Evolutionary conservation across 2,113 vertebrate species (phyloP), one percentile per base, ranked within the genome.

Genomic region (Phrynosoma platyrhinos): DNA sequence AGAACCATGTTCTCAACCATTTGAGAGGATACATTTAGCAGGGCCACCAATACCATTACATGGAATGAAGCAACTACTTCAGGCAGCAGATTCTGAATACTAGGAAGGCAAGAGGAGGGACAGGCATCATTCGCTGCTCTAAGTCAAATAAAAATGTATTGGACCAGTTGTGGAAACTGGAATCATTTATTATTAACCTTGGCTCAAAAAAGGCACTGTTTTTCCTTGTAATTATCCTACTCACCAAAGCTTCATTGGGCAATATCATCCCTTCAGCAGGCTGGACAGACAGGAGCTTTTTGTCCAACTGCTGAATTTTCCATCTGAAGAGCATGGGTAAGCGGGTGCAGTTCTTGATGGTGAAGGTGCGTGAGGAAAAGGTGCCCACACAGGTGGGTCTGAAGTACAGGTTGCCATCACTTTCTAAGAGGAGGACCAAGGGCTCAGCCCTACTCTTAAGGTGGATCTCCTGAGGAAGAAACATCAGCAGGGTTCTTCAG

Each of bases 261-360:
- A 98, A 97, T 79, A 99, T 96, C 78, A 97, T 84, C 9, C 98
- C 98, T 71, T 87, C 77, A 88, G 96, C 20, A 27, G 98, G 98
- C 42, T 95, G 91, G 74, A 98, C 98, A 30, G 92, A 96, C 90
- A 99, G 93, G 87, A 96, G 64, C 52, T 94, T 94, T n/a, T 68
- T 91, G 91, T 98, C 93, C 14, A 94, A 87, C 66, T 95, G 92
- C 32, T 71, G 93, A 75, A 99, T 94, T 92, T 94, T 98, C 98
- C 99, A 99, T 9, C 96, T 94, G 88, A 99, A 99, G 94, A 94
- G 77, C 91, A 99, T 88, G 1, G 98, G 97, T 53, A 98, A 75
- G 40, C 95, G 95, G 20, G 98, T 97, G 68, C 96, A 91, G 92
- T 99, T 99, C 92, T 90, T 97, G 91, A 99, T 96, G 78, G 94